A percentile compares a stretch with the other conserved stretches of the same genome.
These are phyloP conservation scores for Pachypanchax playfairii DNA, from an alignment of 2,113 vertebrate species.

Conservation along the genomic window DNA sequence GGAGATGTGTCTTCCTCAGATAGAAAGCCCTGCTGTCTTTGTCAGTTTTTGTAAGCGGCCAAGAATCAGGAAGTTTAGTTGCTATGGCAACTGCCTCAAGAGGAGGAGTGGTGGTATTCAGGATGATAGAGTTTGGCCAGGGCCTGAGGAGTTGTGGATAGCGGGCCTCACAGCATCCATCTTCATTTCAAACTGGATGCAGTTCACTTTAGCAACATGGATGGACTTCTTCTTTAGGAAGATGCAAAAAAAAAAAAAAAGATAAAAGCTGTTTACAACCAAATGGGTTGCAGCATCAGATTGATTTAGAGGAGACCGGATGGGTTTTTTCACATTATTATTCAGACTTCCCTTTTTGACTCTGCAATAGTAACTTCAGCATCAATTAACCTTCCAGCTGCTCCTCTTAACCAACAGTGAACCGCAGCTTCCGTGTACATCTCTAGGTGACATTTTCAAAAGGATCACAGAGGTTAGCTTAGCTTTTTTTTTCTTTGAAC, in stretches of 20 bases:
- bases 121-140: slow-evolving; percentile 44
- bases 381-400: slow-evolving; percentile 41
- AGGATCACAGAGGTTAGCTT: slow-evolving; percentile 7
- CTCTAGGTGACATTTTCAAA: slow-evolving; percentile 19
- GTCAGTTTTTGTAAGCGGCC: slow-evolving; percentile 35
- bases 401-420: slow-evolving; percentile 24
- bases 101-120: slow-evolving; percentile 45
- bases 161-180: slow-evolving; percentile 67
- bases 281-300: slow-evolving; percentile 21
- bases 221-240: slow-evolving; percentile 17
- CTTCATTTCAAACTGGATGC: slow-evolving; percentile 65
- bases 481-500: slow-evolving; percentile 34
- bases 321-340: slow-evolving; percentile 38
- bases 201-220: slow-evolving; percentile 23
- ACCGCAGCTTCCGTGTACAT: slow-evolving; percentile 8
- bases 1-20: slow-evolving; percentile 40
- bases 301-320: slow-evolving; percentile 37
- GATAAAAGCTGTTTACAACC: slow-evolving; percentile 19
- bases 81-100: slow-evolving; percentile 49
- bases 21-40: slow-evolving; percentile 44
- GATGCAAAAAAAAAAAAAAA: slow-evolving; percentile 39
- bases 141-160: slow-evolving; percentile 68
- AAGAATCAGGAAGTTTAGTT: slow-evolving; percentile 55
- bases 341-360: slow-evolving; percentile 28
- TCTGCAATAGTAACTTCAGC: too few species aligned